phyloP scores from a whole-genome alignment of 2,888 invertebrate genomes.

The Operophtera brumata region DNA sequence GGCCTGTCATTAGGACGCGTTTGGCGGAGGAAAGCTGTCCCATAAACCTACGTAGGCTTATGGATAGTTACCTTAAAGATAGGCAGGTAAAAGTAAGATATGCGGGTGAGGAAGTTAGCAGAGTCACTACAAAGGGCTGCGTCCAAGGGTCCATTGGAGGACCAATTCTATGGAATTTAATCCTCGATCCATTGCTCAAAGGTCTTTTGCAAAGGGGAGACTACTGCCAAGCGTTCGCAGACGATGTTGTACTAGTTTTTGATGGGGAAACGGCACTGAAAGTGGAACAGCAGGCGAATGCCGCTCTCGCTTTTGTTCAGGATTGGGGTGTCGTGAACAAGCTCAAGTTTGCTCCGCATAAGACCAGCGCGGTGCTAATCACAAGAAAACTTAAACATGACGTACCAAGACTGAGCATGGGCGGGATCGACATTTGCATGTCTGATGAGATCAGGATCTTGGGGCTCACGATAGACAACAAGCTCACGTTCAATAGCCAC shows the following conservation, averaged over 20 bases:
- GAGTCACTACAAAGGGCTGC: not conserved
- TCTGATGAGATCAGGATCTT: not conserved
- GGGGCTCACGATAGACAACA: constrained; percentile 10
- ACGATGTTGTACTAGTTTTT: too few species aligned
- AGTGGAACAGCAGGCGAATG: not conserved
- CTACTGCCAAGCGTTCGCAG: not conserved
- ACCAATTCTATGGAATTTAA: not conserved
- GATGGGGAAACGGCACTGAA: not conserved
- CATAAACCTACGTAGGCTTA: not conserved
- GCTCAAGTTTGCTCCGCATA: not conserved
- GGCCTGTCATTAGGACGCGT: too few species aligned
- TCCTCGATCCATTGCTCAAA: not conserved
- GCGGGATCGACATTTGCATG: constrained; percentile 6
- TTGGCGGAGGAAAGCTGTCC: not conserved
- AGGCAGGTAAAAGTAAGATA: not conserved
- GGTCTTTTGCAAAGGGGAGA: not conserved
- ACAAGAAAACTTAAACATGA: not conserved
- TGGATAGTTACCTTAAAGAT: not conserved
- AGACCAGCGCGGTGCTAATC: not conserved
- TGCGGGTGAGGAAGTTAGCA: not conserved
- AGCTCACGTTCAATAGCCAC: constrained; percentile 8
- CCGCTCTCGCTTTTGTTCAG: not conserved
- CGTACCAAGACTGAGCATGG: too few species aligned
- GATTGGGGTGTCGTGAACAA: constrained; percentile 5
- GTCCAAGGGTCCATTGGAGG: not conserved